Conservation (phyloP, 2,888 invertebrate genomes). For the Maniola hyperantus region DNA sequence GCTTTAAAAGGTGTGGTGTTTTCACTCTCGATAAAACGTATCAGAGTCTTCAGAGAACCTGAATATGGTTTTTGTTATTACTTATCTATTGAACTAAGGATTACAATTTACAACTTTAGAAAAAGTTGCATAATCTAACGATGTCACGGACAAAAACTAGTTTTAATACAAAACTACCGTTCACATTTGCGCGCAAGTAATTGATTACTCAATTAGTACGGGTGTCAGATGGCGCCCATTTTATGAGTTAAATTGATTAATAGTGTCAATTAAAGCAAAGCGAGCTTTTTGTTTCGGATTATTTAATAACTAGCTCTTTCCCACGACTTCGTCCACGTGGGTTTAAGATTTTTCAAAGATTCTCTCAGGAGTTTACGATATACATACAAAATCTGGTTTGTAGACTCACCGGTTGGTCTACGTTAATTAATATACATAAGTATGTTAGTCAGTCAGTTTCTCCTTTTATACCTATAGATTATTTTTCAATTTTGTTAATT, state of each 20-base stretch:
- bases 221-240: constrained; percentile 24
- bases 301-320: too few species aligned
- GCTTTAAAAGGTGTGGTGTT: too few species aligned
- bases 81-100: neutral
- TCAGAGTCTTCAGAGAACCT: neutral
- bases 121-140: constrained; percentile 9
- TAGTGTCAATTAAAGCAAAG: constrained; percentile 19
- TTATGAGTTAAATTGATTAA: constrained; percentile 21
- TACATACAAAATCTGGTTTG: too few species aligned
- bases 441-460: too few species aligned
- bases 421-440: too few species aligned
- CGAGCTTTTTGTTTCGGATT: constrained; percentile 5
- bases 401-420: too few species aligned
- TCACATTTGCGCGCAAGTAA: constrained; percentile 17
- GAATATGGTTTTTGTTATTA: constrained; percentile 3
- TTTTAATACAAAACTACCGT: constrained; percentile 22
- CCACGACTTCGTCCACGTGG: too few species aligned
- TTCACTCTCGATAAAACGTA: too few species aligned
- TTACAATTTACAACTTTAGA: constrained; percentile 6
- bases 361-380: too few species aligned
- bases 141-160: constrained; percentile 19
- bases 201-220: constrained; percentile 24
- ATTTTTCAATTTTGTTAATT: too few species aligned
- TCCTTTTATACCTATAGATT: too few species aligned
- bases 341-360: neutral